Evolutionary conservation across 2,113 vertebrate genomes (phyloP).

Genomic region (Panthera tigris): DNA sequence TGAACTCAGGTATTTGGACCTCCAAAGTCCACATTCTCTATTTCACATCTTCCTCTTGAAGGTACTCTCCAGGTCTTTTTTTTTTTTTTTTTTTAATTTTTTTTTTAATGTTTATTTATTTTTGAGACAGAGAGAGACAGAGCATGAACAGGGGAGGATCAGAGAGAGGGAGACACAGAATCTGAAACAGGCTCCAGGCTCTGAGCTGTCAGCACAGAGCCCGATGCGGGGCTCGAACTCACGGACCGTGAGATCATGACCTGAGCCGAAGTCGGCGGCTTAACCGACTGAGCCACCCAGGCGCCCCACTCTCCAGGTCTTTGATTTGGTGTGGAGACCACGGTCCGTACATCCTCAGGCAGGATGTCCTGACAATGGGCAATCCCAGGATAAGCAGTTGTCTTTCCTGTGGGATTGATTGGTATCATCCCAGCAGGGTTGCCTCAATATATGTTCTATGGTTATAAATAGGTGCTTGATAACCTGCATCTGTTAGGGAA

Average conservation of each 20-base stretch:
- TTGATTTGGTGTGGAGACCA: not conserved
- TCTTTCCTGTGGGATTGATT: not conserved
- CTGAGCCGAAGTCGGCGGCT: too few species aligned
- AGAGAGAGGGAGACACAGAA: too few species aligned
- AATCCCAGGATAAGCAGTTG: too few species aligned
- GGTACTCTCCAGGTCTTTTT: not conserved
- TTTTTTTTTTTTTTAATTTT: too few species aligned
- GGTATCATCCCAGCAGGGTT: not conserved
- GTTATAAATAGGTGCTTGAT: not conserved
- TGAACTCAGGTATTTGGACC: not conserved
- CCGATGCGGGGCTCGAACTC: too few species aligned
- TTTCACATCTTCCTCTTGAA: not conserved
- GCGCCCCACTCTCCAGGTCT: not conserved
- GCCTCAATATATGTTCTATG: not conserved
- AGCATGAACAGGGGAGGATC: too few species aligned
- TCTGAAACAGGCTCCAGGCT: too few species aligned
- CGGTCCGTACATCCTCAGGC: fast-evolving
- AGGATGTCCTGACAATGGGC: fast-evolving
- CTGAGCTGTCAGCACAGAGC: too few species aligned
- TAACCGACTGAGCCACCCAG: too few species aligned
- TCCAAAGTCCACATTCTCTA: not conserved
- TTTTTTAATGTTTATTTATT: too few species aligned
- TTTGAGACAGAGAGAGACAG: too few species aligned
- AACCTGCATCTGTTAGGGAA: not conserved
- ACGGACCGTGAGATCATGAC: too few species aligned